phyloP scores from a whole-genome alignment of 2,113 vertebrate species.

The Chiloscyllium plagiosum region DNA sequence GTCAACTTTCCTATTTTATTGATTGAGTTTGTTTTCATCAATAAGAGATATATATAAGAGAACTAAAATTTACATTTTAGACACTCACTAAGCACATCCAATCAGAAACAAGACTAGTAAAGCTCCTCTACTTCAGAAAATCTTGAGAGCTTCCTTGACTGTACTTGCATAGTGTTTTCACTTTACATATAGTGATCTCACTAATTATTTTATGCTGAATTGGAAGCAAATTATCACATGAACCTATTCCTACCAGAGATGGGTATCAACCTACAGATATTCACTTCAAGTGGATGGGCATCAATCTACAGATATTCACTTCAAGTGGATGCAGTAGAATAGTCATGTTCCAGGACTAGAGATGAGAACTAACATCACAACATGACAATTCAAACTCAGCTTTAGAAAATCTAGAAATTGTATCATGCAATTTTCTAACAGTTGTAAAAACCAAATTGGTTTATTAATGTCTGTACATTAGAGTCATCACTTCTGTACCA shows the following conservation, averaged over 20 bases:
- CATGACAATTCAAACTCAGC: not conserved
- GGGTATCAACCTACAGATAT: not conserved
- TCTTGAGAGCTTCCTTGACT: not conserved
- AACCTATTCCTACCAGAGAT: not conserved
- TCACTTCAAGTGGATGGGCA: not conserved
- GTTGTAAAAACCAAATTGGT: not conserved
- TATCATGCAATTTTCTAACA: not conserved
- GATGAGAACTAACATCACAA: not conserved
- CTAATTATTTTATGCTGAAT: not conserved
- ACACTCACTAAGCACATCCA: not conserved
- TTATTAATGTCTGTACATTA: not conserved
- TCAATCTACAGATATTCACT: not conserved
- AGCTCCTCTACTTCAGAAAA: not conserved
- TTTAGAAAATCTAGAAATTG: not conserved
- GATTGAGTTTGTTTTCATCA: not conserved
- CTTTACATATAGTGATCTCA: not conserved
- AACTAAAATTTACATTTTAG: not conserved
- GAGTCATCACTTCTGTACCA: not conserved
- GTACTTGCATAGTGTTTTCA: not conserved
- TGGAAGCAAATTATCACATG: not conserved
- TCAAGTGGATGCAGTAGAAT: not conserved
- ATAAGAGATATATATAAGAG: not conserved
- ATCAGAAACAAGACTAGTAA: not conserved
- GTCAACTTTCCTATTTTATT: not conserved
- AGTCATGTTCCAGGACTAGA: not conserved